Evolutionary conservation across 1,140 invertebrate genomes (phyloP), one percentile per base, ranked within the genome.

Genomic region (Leptoteleia sp.): DNA sequence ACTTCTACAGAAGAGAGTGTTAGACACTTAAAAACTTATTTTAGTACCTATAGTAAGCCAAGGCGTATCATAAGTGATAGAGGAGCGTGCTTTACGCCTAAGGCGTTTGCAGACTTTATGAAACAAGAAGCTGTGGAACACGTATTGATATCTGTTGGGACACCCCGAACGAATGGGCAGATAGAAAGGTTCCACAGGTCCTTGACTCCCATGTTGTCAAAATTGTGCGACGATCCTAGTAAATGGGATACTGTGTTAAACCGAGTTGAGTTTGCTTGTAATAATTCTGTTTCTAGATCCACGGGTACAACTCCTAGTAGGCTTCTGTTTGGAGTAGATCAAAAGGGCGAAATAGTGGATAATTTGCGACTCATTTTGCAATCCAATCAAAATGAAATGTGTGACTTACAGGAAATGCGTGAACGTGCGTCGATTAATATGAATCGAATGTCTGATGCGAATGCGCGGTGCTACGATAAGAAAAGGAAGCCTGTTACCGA

Each of bases 141-240:
- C 19, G 31, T 38, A 1, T 19, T 70, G 6, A 17, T 59, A 35
- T 42, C 52, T 7, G 52, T 70, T 9, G 43, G 65, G 8, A 70
- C 52, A n/a, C 52, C 42, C 1, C 65, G 65, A 4, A 33, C 64
- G 4, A 55, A 68, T 17, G 64, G 50, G 3, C 64, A 68, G 6
- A 17, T 68, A 3, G 40, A 68, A 13, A 16, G 64, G 6, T 47
- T 45, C 17, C 52, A 68, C 22, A 9, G 48, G 5, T 5, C 1
- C 3, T 35, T 52, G 11, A 67, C 38, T 9, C 57, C 57, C 1
- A 48, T 62, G 57, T n/a, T 62, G 19, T 15, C 31, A 0, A 62
- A 62, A 22, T 27, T 47, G 19, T 62, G 57, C n/a, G 16, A 33
- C 8, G 31, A 25, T 6, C 19, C 42, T 0, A 7, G n/a, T 25